Evolutionary conservation across 2,113 vertebrate species (phyloP).

Genomic region (Herpailurus yagouaroundi): DNA sequence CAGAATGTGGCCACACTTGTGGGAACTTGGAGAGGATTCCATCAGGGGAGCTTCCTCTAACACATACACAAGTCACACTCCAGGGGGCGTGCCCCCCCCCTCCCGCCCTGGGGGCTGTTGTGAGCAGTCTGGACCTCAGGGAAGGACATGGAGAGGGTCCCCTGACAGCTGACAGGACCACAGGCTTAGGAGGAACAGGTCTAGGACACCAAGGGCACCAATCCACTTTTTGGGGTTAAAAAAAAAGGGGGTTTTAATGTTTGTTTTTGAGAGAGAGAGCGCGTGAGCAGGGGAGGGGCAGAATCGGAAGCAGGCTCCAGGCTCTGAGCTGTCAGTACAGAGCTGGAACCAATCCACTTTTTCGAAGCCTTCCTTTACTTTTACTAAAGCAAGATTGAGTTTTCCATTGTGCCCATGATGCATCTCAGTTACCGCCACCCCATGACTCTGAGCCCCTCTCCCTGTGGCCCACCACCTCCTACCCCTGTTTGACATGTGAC

Average conservation of each 20-base stretch:
- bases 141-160: not conserved
- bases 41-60: not conserved
- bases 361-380: not conserved
- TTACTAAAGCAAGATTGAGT: not conserved
- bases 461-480: not conserved
- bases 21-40: rapidly evolving
- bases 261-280: too few species aligned
- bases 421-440: not conserved
- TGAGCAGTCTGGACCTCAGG: not conserved
- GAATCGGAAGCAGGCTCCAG: too few species aligned
- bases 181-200: rapidly evolving
- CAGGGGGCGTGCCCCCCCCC: too few species aligned
- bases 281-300: too few species aligned
- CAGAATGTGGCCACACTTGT: rapidly evolving
- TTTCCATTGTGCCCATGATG: not conserved
- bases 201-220: not conserved
- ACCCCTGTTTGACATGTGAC: not conserved
- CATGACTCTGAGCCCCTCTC: not conserved
- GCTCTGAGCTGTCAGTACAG: too few species aligned
- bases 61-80: too few species aligned
- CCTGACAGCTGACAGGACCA: not conserved
- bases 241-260: too few species aligned
- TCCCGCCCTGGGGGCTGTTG: not conserved
- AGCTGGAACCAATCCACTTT: too few species aligned
- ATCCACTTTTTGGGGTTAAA: not conserved